These are phyloP conservation scores for Trematomus bernacchii DNA, from an alignment of 2,797 vertebrate genomes.

Conservation along the genomic window DNA sequence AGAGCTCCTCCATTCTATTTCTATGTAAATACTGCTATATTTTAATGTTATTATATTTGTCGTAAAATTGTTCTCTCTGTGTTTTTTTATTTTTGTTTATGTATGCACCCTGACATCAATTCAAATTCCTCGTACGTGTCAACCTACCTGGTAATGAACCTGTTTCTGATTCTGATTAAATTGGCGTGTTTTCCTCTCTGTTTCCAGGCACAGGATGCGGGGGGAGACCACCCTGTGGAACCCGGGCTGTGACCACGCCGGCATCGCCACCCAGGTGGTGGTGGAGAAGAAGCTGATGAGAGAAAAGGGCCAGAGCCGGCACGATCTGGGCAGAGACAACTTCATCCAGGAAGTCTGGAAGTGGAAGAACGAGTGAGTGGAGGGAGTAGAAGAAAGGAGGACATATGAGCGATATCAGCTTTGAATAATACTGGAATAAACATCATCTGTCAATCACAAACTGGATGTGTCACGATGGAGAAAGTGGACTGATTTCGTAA, in stretches of 20 bases:
- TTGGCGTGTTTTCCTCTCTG: background rate
- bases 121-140: too few relatives aligned
- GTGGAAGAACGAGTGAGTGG: slow-evolving; percentile 94
- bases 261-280: slow-evolving; percentile 96
- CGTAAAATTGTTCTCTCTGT: too few relatives aligned
- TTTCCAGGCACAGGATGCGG: slow-evolving; percentile 91
- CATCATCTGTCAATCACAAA: too few relatives aligned
- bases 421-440: too few relatives aligned
- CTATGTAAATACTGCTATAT: too few relatives aligned
- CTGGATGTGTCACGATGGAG: too few relatives aligned
- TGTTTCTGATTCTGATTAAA: background rate
- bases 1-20: too few relatives aligned
- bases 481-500: too few relatives aligned
- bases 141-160: too few relatives aligned
- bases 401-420: background rate
- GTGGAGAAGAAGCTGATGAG: slow-evolving; percentile 95
- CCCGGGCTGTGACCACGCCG: slow-evolving; percentile 94
- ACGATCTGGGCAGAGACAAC: slow-evolving; percentile 90
- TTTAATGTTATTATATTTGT: too few relatives aligned
- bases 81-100: too few relatives aligned
- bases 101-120: too few relatives aligned
- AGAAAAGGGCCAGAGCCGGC: slow-evolving; percentile 87
- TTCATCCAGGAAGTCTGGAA: slow-evolving; percentile 93
- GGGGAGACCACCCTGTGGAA: slow-evolving; percentile 95
- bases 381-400: background rate